Evolutionary conservation across 2,113 vertebrate genomes (phyloP).

Genomic region (Rhombomys opimus): DNA sequence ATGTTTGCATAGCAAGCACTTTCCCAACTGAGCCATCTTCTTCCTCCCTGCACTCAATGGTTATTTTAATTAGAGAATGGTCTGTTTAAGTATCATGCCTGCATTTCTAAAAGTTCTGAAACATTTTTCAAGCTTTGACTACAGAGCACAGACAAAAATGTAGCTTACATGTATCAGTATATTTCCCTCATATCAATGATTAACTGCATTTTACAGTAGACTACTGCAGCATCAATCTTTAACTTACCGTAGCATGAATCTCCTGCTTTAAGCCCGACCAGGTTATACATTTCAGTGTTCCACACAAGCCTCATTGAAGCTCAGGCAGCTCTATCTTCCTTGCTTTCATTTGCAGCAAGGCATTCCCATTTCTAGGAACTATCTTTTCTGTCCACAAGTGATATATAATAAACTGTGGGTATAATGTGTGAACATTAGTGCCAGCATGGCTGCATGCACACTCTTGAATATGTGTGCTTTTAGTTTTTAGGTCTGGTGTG

Average conservation of each 20-base stretch:
- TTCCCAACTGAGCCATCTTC: not conserved
- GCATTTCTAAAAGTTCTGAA: not conserved
- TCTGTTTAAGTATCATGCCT: not conserved
- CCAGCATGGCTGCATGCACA: not conserved
- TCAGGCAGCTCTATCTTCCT: not conserved
- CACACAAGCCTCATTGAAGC: not conserved
- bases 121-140: slow-evolving; percentile 24
- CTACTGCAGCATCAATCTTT: slow-evolving; percentile 27
- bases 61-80: not conserved
- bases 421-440: not conserved
- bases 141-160: not conserved
- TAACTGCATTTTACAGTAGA: not conserved
- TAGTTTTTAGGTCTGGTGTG: slow-evolving; percentile 54
- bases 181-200: not conserved
- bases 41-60: not conserved
- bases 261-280: not conserved
- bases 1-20: not conserved
- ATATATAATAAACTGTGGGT: not conserved
- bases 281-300: not conserved
- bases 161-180: not conserved
- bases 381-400: not conserved
- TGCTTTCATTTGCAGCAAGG: not conserved
- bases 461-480: slow-evolving; percentile 1
- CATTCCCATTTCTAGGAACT: not conserved
- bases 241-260: not conserved